These are phyloP conservation scores for Anastrepha obliqua DNA, from an alignment of 1,140 invertebrate species.

Conservation along the genomic window DNA sequence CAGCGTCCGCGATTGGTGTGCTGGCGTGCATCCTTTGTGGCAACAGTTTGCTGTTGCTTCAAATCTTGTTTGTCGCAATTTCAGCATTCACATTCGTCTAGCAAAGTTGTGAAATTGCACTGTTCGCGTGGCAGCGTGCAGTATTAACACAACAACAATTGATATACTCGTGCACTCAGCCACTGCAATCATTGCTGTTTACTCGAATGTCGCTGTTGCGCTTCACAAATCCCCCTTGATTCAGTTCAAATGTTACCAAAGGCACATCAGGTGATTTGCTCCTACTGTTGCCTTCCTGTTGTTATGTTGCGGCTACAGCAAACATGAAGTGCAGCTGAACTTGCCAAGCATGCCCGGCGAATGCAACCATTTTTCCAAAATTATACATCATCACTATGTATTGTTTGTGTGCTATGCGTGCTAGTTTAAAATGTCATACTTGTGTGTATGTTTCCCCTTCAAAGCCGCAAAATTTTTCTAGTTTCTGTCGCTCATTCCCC, in stretches of 20 bases:
- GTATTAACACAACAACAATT: neutral
- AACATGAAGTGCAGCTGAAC: neutral
- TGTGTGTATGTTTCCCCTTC: neutral
- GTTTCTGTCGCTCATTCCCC: neutral
- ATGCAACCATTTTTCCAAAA: no score
- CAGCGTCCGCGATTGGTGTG: no score
- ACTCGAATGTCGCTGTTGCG: neutral
- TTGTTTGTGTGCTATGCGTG: no score
- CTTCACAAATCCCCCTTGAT: neutral
- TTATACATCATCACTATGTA: no score
- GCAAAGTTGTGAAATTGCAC: neutral
- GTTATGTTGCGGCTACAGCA: neutral
- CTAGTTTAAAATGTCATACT: no score
- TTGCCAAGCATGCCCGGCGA: neutral
- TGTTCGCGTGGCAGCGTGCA: neutral
- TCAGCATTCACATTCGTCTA: neutral
- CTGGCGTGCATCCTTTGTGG: neutral
- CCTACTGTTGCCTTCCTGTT: neutral
- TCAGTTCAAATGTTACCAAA: neutral
- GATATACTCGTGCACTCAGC: neutral
- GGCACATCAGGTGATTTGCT: neutral
- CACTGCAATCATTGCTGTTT: neutral
- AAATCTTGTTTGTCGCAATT: neutral
- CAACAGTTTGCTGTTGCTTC: neutral
- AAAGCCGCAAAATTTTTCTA: neutral